Evolutionary conservation across 53 echinoderm and acorn worm species (phyloP).

Genomic region (Echinarachnius parma): DNA sequence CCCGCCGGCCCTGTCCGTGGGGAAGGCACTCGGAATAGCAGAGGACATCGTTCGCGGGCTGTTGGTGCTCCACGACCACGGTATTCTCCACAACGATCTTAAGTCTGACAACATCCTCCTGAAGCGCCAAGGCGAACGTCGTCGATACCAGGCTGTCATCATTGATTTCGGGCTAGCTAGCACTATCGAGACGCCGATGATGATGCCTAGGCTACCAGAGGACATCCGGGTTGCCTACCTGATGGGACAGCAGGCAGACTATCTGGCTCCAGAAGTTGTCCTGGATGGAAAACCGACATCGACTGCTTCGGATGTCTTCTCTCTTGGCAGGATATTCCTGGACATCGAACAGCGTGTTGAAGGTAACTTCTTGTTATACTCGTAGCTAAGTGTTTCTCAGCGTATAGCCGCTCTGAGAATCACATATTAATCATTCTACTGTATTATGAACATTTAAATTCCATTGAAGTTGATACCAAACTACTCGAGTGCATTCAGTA

Average conservation of each 20-base stretch:
- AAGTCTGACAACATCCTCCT: conserved; percentile 29
- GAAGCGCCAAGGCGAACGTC: background rate
- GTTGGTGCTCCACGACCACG: conserved; percentile 34
- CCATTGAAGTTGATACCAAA: too few species aligned
- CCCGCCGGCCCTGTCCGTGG: conserved; percentile 6
- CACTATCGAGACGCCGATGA: conserved; percentile 8
- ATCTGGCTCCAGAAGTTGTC: conserved; percentile 32
- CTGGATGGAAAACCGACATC: conserved; percentile 12
- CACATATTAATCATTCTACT: too few species aligned
- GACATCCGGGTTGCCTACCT: conserved; percentile 14
- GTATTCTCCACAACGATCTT: conserved; percentile 39
- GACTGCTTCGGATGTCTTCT: conserved; percentile 9
- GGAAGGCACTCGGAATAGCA: conserved; percentile 22
- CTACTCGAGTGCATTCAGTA: too few species aligned
- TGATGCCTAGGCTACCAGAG: conserved; percentile 10
- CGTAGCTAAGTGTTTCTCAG: too few species aligned
- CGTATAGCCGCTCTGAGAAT: too few species aligned
- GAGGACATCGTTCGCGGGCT: conserved; percentile 28
- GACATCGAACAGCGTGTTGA: conserved; percentile 15
- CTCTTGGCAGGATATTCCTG: conserved; percentile 10
- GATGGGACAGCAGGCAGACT: conserved; percentile 9
- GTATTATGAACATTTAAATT: too few species aligned
- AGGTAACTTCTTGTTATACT: too few species aligned
- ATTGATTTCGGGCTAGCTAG: conserved; percentile 29
- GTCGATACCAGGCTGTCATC: conserved; percentile 25